These are phyloP conservation scores for Amia ocellicauda DNA, from an alignment of 2,113 vertebrate genomes.

Conservation along the genomic window DNA sequence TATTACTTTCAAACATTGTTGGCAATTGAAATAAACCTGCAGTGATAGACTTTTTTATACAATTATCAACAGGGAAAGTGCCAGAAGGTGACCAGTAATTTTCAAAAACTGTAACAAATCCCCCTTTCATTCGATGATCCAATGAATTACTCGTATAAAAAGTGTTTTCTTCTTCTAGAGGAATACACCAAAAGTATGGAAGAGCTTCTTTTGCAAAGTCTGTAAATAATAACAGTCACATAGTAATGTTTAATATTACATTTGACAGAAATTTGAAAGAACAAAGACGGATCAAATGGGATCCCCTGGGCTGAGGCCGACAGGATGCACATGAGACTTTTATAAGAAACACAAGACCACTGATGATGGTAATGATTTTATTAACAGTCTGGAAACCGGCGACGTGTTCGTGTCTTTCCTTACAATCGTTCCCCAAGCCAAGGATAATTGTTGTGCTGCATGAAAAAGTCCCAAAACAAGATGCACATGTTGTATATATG, in stretches of 20 bases:
- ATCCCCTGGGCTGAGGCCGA: background rate
- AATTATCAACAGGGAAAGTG: background rate
- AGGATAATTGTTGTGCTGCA: background rate
- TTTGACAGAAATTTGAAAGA: background rate
- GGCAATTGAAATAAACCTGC: slow-evolving; percentile 3
- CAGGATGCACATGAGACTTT: slow-evolving; percentile 19
- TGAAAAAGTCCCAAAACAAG: no score
- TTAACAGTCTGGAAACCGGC: slow-evolving; percentile 19
- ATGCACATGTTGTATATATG: background rate
- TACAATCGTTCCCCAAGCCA: background rate
- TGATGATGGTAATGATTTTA: slow-evolving; percentile 14
- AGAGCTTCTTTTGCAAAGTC: background rate
- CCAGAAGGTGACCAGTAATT: no score
- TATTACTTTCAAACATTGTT: slow-evolving; percentile 3
- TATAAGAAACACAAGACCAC: slow-evolving; percentile 23
- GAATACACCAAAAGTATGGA: no score
- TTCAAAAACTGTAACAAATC: background rate
- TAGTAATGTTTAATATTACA: background rate
- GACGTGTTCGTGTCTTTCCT: slow-evolving; percentile 10
- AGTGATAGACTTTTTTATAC: background rate
- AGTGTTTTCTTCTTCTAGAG: background rate
- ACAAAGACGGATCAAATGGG: background rate
- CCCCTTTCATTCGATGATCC: background rate
- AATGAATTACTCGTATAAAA: background rate
- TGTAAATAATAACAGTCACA: background rate